Percentiles rank a stretch among this genome's conserved stretches.
Conservation (phyloP, 2,113 vertebrate species). For the Motacilla alba region DNA sequence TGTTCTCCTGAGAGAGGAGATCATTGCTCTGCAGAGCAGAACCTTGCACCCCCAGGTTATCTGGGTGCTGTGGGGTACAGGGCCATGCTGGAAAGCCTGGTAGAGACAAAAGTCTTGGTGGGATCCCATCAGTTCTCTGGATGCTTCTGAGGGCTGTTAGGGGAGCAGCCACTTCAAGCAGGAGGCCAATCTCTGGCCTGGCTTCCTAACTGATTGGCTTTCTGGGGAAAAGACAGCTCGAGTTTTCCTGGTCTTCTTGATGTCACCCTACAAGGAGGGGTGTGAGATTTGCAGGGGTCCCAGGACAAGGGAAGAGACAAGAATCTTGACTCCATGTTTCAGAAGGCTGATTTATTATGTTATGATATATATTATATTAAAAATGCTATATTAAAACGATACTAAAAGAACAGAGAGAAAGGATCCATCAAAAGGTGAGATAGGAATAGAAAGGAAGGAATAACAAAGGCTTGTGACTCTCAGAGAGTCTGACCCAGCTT, state of each 20-base stretch:
- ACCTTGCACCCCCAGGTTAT: background rate
- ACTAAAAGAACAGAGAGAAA: too few relatives aligned
- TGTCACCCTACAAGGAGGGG: background rate
- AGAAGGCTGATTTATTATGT: too few relatives aligned
- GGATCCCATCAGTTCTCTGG: background rate
- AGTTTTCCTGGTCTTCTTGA: background rate
- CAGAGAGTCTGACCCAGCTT: too few relatives aligned
- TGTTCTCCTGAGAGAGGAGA: background rate
- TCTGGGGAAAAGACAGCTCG: background rate
- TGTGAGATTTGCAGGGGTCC: too few relatives aligned
- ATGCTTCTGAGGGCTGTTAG: accelerated
- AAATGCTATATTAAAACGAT: too few relatives aligned
- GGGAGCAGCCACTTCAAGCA: background rate
- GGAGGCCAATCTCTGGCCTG: background rate
- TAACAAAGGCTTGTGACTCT: too few relatives aligned
- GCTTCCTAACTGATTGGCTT: background rate
- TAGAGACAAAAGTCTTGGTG: background rate
- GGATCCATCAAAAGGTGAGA: too few relatives aligned
- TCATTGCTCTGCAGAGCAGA: accelerated
- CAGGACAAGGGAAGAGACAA: too few relatives aligned
- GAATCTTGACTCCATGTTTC: too few relatives aligned
- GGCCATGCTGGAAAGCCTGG: background rate
- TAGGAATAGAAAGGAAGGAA: too few relatives aligned
- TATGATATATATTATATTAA: too few relatives aligned
- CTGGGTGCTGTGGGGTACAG: background rate